Evolutionary conservation across 2,888 invertebrate species (phyloP), one percentile per base, ranked within the genome.

Genomic region (Protonemura montana): DNA sequence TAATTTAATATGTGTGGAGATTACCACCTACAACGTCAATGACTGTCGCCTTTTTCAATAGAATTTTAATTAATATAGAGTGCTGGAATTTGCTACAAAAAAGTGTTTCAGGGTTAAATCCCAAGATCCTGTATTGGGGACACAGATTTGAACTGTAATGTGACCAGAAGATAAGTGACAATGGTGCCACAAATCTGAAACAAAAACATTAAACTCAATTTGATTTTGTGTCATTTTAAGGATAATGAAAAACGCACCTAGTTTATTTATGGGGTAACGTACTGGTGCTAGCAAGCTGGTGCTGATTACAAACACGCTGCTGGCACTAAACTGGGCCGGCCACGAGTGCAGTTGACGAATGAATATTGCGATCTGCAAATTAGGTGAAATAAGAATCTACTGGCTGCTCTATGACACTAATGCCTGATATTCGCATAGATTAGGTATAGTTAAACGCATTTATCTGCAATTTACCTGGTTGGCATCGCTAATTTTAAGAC

Each of bases 131-230:
- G 59, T 59, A 59, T 21, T 21, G 59, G 59, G 59, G 59, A 35
- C 35, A 35, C 30, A 10, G 81, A 28, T n/a, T 81, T 81, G 81
- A 81, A 81, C 30, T 81, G 81, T 10, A 81, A 29, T n/a, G 81
- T 81, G 0, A 81, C 81, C n/a, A 81, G 81, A 28, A 81, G 30
- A 81, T 81, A 81, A 2, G 81, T 81, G 29, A 81, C 81, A 29
- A 81, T 81, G 26, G 81, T 81, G 10, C 28, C 81, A n/a, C 81
- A 81, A 81, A 81, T 81, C 81, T 81, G 81, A n/a, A 81, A 81
- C 5, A n/a, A 81, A 30, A 30, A 5, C 0, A 10, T 35, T 35
- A 59, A 59, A 21, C 7, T 59, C 5, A 59, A 59, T 59, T 59
- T 16, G 6, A 10, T 59, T 10, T 59, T 59, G 59, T 21, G 7